These are phyloP conservation scores for Amazona vittata DNA, from an alignment of 2,113 vertebrate genomes.

Conservation along the genomic window DNA sequence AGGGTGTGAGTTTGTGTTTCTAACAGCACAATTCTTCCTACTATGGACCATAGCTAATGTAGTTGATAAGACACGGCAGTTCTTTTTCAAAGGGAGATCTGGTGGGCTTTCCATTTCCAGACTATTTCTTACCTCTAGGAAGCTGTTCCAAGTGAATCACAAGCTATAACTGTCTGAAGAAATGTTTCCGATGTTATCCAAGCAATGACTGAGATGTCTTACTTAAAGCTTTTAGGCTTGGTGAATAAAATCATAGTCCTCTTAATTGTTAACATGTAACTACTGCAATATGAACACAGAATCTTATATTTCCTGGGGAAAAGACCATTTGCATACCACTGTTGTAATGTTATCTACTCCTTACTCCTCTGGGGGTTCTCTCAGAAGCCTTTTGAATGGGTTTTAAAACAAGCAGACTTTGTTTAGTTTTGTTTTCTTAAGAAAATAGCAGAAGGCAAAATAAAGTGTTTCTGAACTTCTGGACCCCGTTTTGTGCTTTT, in stretches of 20 bases:
- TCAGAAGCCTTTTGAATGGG: conserved; percentile 59
- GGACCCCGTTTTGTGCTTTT: conserved; percentile 55
- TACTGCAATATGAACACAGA: conserved; percentile 46
- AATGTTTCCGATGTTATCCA: conserved; percentile 48
- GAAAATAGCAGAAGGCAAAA: conserved; percentile 66
- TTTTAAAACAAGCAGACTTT: conserved; percentile 61
- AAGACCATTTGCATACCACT: conserved; percentile 49
- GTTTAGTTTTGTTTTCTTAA: conserved; percentile 67
- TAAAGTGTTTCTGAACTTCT: conserved; percentile 66
- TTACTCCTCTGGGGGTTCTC: conserved; percentile 42
- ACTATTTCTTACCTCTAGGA: conserved; percentile 39
- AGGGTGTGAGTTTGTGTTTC: conserved; percentile 54
- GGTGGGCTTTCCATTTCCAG: conserved; percentile 20
- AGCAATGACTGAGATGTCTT: conserved; percentile 40
- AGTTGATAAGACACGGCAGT: neutral
- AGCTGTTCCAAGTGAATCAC: conserved; percentile 44
- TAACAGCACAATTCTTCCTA: conserved; percentile 16
- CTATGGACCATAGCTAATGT: neutral
- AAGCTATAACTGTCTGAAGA: conserved; percentile 25
- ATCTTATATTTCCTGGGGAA: conserved; percentile 57
- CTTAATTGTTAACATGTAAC: conserved; percentile 54
- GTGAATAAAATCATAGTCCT: conserved; percentile 30
- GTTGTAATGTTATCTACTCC: conserved; percentile 46
- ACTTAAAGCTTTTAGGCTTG: conserved; percentile 48
- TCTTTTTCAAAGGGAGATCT: conserved; percentile 26